These are phyloP conservation scores for Stenichneumon culpator DNA, from an alignment of 2,888 invertebrate genomes.

Conservation along the genomic window DNA sequence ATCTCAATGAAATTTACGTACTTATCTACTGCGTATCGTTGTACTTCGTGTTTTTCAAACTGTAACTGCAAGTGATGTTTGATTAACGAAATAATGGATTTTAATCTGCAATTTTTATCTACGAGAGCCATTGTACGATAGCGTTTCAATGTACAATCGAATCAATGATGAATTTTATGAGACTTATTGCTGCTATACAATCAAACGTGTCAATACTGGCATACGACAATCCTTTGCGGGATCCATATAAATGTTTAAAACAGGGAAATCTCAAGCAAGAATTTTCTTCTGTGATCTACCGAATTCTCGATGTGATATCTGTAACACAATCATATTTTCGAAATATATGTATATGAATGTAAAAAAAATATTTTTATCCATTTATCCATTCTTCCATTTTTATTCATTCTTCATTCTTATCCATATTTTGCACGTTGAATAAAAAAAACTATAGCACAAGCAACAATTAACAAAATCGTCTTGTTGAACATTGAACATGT, in stretches of 20 bases:
- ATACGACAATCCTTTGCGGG: slow-evolving; percentile 3
- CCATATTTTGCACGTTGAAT: background rate
- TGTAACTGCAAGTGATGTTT: background rate
- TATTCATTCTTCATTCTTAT: background rate
- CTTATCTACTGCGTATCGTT: background rate
- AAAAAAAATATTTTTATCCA: background rate
- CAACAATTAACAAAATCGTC: background rate
- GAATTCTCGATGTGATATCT: slow-evolving; percentile 47
- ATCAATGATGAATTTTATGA: slow-evolving; percentile 34
- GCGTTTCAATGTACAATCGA: slow-evolving; percentile 4
- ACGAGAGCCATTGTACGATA: background rate
- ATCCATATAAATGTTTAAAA: slow-evolving; percentile 29
- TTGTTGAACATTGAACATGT: background rate
- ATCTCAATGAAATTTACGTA: slow-evolving; percentile 23
- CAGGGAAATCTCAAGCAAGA: background rate
- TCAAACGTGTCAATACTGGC: slow-evolving; percentile 18
- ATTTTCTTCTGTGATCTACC: slow-evolving; percentile 42
- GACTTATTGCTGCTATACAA: slow-evolving; percentile 24
- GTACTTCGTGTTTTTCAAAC: slow-evolving; percentile 7
- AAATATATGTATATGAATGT: slow-evolving; percentile 60
- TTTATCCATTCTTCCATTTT: no score
- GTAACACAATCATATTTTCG: slow-evolving; percentile 39
- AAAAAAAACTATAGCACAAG: background rate
- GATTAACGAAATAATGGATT: slow-evolving; percentile 7
- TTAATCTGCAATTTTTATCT: slow-evolving; percentile 2